Evolutionary conservation across 2,888 invertebrate genomes (phyloP).

Genomic region (Oegoconia quadripuncta): DNA sequence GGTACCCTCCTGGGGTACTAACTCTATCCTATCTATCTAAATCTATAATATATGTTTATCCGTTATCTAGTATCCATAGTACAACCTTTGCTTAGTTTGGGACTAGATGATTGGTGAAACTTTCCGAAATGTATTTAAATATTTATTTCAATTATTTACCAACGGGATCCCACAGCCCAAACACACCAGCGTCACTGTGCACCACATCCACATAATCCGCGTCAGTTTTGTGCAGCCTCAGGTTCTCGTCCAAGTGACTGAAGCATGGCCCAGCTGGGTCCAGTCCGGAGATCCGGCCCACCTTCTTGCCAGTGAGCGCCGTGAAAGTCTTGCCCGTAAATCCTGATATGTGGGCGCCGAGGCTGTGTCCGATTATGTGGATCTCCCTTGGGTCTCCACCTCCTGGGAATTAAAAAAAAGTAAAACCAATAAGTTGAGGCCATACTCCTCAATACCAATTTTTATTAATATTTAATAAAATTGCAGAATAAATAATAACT

Average conservation of each 20-base stretch:
- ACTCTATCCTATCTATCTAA: too few relatives aligned
- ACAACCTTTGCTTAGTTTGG: too few relatives aligned
- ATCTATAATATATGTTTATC: too few relatives aligned
- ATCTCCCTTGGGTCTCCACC: constrained; percentile 44
- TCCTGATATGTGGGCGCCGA: constrained; percentile 61
- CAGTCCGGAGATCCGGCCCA: constrained; percentile 54
- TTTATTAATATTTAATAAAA: too few relatives aligned
- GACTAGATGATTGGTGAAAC: too few relatives aligned
- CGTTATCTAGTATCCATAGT: too few relatives aligned
- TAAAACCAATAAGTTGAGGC: too few relatives aligned
- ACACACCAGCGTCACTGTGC: constrained; percentile 58
- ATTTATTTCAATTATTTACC: constrained; percentile 36
- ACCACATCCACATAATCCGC: constrained; percentile 58
- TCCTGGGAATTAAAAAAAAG: constrained; percentile 28
- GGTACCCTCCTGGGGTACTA: too few relatives aligned
- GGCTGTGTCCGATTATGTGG: constrained; percentile 67
- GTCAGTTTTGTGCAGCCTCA: constrained; percentile 43
- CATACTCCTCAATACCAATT: too few relatives aligned
- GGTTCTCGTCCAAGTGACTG: constrained; percentile 36
- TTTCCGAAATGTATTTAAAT: not conserved
- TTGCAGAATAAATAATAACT: too few relatives aligned
- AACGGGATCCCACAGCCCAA: constrained; percentile 43
- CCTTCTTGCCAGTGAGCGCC: constrained; percentile 35
- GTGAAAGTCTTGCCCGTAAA: constrained; percentile 53
- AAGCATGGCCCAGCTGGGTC: constrained; percentile 73